These are phyloP conservation scores for Diadumene lineata DNA, from an alignment of 92 coral and sea anemone species.

Conservation along the genomic window DNA sequence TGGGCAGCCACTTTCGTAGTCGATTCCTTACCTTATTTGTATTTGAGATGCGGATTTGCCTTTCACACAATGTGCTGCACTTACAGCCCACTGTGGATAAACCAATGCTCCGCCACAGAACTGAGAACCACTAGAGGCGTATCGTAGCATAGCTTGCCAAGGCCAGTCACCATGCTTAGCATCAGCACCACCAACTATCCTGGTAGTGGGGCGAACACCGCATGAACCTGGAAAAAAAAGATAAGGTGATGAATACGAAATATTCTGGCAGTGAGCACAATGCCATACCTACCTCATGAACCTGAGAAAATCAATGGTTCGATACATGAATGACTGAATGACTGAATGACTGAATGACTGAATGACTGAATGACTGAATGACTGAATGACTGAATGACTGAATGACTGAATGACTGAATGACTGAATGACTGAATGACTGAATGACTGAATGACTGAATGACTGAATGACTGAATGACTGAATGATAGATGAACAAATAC, in stretches of 20 bases:
- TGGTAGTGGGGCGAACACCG: slow-evolving; percentile 18
- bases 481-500: no score
- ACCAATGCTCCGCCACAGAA: slow-evolving; percentile 15
- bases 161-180: slow-evolving; percentile 30
- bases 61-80: slow-evolving; percentile 3
- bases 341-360: no score
- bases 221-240: background rate
- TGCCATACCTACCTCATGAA: background rate
- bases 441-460: no score
- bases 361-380: no score
- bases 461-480: no score
- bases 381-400: no score
- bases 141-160: slow-evolving; percentile 33
- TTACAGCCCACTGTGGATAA: background rate
- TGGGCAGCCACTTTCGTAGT: background rate
- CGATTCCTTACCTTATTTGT: background rate
- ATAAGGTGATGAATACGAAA: background rate
- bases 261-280: background rate
- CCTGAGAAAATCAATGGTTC: no score
- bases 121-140: background rate
- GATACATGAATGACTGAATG: no score
- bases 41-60: background rate
- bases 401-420: no score
- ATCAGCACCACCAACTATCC: slow-evolving; percentile 18
- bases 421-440: no score